These are phyloP conservation scores for Gandaritis pyraliata DNA, from an alignment of 2,888 invertebrate genomes.

Conservation along the genomic window DNA sequence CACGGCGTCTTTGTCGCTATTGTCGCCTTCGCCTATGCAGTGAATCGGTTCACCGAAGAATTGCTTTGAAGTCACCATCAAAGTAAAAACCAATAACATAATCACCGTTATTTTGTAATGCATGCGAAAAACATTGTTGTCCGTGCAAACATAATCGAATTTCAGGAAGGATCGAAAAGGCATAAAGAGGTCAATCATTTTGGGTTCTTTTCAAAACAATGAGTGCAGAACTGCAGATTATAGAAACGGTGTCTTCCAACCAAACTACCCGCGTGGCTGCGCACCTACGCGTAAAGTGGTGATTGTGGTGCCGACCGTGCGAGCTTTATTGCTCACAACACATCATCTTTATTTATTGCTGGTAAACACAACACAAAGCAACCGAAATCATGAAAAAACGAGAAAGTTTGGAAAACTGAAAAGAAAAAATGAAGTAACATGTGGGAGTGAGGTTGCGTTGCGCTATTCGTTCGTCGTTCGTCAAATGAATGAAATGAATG, in stretches of 20 bases:
- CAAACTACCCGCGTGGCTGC: conserved; percentile 8
- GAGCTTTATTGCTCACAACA: too few relatives aligned
- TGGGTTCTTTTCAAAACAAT: conserved; percentile 34
- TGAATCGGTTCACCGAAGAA: conserved; percentile 94
- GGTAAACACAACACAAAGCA: too few relatives aligned
- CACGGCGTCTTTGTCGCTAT: conserved; percentile 84
- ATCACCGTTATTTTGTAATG: conserved; percentile 90
- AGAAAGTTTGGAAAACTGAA: too few relatives aligned
- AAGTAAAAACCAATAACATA: conserved; percentile 88
- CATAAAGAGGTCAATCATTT: conserved; percentile 87
- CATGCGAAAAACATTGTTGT: conserved; percentile 89
- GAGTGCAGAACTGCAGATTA: not conserved
- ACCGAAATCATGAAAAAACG: too few relatives aligned
- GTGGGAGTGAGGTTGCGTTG: too few relatives aligned
- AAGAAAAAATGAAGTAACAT: too few relatives aligned
- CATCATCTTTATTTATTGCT: too few relatives aligned
- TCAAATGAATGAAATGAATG: too few relatives aligned
- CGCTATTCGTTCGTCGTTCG: too few relatives aligned
- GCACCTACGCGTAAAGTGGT: too few relatives aligned
- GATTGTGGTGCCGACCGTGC: too few relatives aligned
- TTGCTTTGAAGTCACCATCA: conserved; percentile 91
- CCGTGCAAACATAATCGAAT: conserved; percentile 87
- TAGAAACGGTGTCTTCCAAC: not conserved
- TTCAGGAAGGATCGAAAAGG: conserved; percentile 88
- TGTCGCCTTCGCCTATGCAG: conserved; percentile 84